Evolutionary conservation across 2,888 invertebrate genomes (phyloP).

Genomic region (Cephus nigrinus): DNA sequence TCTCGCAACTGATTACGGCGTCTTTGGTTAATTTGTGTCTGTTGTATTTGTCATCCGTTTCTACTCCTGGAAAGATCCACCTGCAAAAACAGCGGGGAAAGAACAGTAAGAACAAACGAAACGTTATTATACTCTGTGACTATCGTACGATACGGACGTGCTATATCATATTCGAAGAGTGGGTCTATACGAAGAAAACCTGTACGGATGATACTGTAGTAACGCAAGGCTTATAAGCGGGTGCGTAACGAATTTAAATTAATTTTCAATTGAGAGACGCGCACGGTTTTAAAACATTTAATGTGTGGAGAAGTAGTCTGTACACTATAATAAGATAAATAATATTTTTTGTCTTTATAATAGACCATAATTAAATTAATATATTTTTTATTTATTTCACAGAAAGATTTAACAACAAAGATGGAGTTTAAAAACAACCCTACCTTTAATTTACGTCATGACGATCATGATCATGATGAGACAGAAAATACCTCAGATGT

Average conservation of each 20-base stretch:
- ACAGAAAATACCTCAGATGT: conserved; percentile 67
- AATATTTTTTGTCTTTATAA: not conserved
- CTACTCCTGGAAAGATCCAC: not conserved
- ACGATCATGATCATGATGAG: not conserved
- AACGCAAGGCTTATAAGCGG: not conserved
- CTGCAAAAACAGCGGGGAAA: not conserved
- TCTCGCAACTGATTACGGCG: not conserved
- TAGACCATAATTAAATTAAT: not conserved
- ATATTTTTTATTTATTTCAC: not conserved
- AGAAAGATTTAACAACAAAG: conserved; percentile 16
- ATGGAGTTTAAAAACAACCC: not conserved
- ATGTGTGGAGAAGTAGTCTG: not conserved
- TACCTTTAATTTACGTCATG: not conserved
- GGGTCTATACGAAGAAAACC: not conserved
- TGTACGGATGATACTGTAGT: not conserved
- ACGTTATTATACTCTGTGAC: not conserved
- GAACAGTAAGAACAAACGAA: not conserved
- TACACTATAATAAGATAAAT: not conserved
- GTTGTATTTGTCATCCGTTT: not conserved
- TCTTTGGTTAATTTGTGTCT: not conserved
- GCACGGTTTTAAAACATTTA: not conserved
- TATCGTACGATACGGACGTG: not conserved
- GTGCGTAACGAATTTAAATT: not conserved
- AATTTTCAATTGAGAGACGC: not conserved
- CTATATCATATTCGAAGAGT: not conserved